These are phyloP conservation scores for Xiphophorus couchianus DNA, from an alignment of 2,113 vertebrate genomes.

Conservation along the genomic window DNA sequence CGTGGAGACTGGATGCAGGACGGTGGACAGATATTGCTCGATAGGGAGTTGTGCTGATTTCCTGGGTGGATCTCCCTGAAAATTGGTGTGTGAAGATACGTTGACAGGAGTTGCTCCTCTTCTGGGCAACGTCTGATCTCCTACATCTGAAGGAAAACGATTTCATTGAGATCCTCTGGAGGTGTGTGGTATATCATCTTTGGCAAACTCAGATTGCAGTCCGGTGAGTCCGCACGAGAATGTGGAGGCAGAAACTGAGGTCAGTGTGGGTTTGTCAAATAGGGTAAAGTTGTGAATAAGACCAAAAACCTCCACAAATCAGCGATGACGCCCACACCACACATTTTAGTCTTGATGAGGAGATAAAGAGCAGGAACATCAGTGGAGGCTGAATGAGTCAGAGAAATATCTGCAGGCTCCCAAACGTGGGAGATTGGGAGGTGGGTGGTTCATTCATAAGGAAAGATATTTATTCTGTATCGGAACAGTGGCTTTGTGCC, in stretches of 20 bases:
- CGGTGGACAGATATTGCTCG: too few species aligned
- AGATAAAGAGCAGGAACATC: constrained; percentile 52
- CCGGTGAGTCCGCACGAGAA: constrained; percentile 23
- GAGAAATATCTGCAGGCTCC: constrained; percentile 50
- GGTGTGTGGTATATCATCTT: not conserved
- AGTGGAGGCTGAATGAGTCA: constrained; percentile 66
- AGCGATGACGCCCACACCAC: constrained; percentile 33
- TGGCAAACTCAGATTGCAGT: constrained; percentile 18
- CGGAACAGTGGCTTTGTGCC: constrained; percentile 33
- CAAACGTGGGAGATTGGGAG: constrained; percentile 51
- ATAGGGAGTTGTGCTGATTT: too few species aligned
- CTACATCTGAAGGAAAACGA: not conserved
- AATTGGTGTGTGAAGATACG: not conserved
- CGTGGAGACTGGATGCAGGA: too few species aligned
- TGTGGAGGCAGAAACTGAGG: constrained; percentile 17
- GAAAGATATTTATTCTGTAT: constrained; percentile 30
- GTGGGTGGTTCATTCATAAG: constrained; percentile 66
- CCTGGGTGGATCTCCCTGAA: not conserved
- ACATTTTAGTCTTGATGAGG: constrained; percentile 54
- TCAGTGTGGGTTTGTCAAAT: constrained; percentile 20
- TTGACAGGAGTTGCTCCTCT: not conserved
- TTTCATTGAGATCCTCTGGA: not conserved
- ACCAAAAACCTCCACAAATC: constrained; percentile 28
- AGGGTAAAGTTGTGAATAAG: constrained; percentile 29
- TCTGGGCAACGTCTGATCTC: too few species aligned